Conservation (phyloP, 2,113 vertebrate species). For the Cavia aperea region DNA sequence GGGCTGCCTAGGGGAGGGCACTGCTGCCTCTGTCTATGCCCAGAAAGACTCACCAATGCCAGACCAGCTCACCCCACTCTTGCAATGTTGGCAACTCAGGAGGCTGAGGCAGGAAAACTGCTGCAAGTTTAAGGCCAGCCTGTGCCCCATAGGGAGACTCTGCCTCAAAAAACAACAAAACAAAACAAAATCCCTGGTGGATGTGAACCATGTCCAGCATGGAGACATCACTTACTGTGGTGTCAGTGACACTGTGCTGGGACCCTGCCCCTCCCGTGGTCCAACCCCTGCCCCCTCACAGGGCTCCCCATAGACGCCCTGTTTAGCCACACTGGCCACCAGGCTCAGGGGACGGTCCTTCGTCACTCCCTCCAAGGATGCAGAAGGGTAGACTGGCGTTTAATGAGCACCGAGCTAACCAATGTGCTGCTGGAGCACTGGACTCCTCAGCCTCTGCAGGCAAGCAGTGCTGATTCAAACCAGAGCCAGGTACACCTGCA, state of each 20-base stretch:
- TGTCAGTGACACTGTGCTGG: not conserved
- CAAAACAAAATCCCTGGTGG: not conserved
- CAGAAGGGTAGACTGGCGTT: not conserved
- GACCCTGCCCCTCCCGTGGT: not conserved
- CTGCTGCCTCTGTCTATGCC: not conserved
- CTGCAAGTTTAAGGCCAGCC: not conserved
- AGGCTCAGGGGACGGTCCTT: not conserved
- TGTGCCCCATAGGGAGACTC: not conserved
- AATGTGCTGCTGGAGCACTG: too few relatives aligned
- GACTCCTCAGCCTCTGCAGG: not conserved
- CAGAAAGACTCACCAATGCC: not conserved
- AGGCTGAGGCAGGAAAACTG: not conserved
- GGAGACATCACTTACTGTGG: not conserved
- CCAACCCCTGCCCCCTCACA: not conserved
- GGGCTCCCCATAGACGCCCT: not conserved
- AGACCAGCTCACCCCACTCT: not conserved
- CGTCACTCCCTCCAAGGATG: not conserved
- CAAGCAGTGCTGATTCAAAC: not conserved
- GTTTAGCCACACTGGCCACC: not conserved
- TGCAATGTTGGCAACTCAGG: not conserved
- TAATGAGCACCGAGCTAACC: too few relatives aligned
- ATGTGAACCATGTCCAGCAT: not conserved
- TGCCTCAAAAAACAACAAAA: not conserved
- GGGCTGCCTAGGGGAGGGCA: too few relatives aligned
- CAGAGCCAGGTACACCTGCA: not conserved